These are phyloP conservation scores for Thecocarcelia acutangulata DNA, from an alignment of 2,888 invertebrate species.

Conservation along the genomic window DNA sequence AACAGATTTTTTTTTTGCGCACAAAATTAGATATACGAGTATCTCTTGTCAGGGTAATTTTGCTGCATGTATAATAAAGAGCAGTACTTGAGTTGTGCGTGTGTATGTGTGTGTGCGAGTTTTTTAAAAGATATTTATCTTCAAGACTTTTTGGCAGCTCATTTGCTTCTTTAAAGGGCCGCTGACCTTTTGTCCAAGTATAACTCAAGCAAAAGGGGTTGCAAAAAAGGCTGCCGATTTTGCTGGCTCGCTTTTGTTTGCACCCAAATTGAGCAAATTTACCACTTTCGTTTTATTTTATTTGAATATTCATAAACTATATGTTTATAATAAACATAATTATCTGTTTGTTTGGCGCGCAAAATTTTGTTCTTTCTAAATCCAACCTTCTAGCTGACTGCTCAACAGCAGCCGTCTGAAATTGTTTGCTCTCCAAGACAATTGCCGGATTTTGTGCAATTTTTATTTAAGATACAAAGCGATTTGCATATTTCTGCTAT, in stretches of 20 bases:
- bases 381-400: not conserved
- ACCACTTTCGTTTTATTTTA: constrained; percentile 8
- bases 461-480: constrained; percentile 26
- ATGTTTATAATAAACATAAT: constrained; percentile 11
- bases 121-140: constrained; percentile 14
- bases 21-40: not conserved
- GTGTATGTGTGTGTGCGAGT: constrained; percentile 7
- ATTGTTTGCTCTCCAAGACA: constrained; percentile 34
- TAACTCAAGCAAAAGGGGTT: constrained; percentile 27
- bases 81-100: not conserved
- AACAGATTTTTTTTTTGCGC: constrained; percentile 1
- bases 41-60: constrained; percentile 38
- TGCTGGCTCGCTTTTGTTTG: not conserved
- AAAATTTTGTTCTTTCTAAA: constrained; percentile 18
- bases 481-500: constrained; percentile 44
- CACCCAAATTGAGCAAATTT: not conserved
- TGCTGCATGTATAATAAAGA: constrained; percentile 50
- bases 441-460: constrained; percentile 46
- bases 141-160: constrained; percentile 21
- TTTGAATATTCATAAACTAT: constrained; percentile 54
- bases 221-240: constrained; percentile 14
- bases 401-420: constrained; percentile 43
- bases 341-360: constrained; percentile 64
- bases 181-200: constrained; percentile 63
- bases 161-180: constrained; percentile 33